A percentile compares a stretch with the other conserved stretches of the same genome.
These are phyloP conservation scores for Celastrina argiolus DNA, from an alignment of 2,888 invertebrate genomes.

Conservation along the genomic window DNA sequence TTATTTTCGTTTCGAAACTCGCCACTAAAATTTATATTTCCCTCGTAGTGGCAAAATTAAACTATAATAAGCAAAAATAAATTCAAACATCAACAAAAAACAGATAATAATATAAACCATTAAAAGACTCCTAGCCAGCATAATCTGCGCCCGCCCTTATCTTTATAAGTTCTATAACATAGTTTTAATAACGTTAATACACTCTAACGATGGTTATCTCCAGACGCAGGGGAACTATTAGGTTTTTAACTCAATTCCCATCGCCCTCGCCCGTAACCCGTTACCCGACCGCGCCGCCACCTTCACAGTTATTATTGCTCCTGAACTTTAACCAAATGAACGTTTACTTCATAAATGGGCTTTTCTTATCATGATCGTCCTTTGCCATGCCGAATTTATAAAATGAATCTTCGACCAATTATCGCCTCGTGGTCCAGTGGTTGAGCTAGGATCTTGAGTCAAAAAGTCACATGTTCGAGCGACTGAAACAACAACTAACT, in stretches of 20 bases:
- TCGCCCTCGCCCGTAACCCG: too few species aligned
- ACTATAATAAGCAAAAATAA: too few species aligned
- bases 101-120: not conserved
- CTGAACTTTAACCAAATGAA: conserved; percentile 9
- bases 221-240: conserved; percentile 20
- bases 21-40: too few species aligned
- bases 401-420: too few species aligned
- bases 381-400: not conserved
- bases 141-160: not conserved
- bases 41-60: too few species aligned
- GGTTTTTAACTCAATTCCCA: conserved; percentile 20
- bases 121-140: not conserved
- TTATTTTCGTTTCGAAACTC: too few species aligned
- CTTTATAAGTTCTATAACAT: conserved; percentile 13
- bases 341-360: conserved; percentile 2
- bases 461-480: too few species aligned
- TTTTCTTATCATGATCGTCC: conserved; percentile 2
- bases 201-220: conserved; percentile 15
- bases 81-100: not conserved
- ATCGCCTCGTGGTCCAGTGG: too few species aligned
- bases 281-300: conserved; percentile 5
- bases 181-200: conserved; percentile 21
- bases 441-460: too few species aligned
- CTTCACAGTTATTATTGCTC: conserved; percentile 14
- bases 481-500: too few species aligned